These are phyloP conservation scores for Gobio gobio DNA, from an alignment of 2,113 vertebrate species.

Conservation along the genomic window DNA sequence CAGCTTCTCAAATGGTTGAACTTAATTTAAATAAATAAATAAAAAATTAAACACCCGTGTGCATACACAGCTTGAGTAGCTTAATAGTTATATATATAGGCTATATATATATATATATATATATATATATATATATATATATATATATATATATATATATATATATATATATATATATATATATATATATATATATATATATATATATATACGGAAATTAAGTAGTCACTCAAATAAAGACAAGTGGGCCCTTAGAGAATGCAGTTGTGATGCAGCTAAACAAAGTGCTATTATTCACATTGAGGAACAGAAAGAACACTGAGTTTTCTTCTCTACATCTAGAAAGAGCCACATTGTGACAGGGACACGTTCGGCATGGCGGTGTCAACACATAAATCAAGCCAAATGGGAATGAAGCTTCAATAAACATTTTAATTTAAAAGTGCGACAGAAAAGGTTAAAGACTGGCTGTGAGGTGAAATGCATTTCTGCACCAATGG, in stretches of 20 bases:
- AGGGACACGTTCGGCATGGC: not conserved
- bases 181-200: too few species aligned
- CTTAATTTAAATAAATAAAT: too few species aligned
- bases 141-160: not conserved
- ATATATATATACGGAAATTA: not conserved
- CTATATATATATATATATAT: too few species aligned
- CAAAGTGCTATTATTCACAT: slow-evolving; percentile 13
- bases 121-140: not conserved
- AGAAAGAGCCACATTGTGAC: slow-evolving; percentile 25
- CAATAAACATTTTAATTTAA: slow-evolving; percentile 1
- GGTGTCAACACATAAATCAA: slow-evolving; percentile 12
- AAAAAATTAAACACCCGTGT: too few species aligned
- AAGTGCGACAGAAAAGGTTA: too few species aligned
- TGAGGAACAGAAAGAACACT: slow-evolving; percentile 26
- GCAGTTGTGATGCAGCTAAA: not conserved
- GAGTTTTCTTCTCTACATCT: not conserved
- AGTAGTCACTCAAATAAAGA: not conserved
- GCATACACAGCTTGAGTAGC: too few species aligned
- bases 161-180: too few species aligned
- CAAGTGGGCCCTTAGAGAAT: not conserved
- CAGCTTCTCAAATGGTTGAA: not conserved
- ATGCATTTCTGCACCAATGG: too few species aligned
- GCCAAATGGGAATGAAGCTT: not conserved
- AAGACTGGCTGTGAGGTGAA: too few species aligned
- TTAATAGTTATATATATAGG: too few species aligned